Evolutionary conservation across 35 echinoderm and acorn worm species (phyloP).

Genomic region (Ptychodera flava): DNA sequence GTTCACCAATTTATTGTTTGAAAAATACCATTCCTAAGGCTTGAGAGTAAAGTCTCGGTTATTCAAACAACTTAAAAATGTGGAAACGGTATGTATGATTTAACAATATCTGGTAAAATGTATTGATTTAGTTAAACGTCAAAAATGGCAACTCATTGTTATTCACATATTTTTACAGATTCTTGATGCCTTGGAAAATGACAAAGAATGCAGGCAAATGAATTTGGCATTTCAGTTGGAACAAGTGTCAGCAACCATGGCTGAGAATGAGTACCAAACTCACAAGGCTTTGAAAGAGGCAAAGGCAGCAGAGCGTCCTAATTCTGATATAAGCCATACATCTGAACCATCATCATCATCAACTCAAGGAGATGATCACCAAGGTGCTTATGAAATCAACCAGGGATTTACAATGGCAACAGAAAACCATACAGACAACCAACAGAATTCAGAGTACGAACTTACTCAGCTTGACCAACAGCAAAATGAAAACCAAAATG

Average conservation of each 20-base stretch:
- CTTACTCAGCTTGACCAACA: no score
- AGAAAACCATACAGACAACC: no score
- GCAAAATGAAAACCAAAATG: no score
- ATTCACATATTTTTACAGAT: background rate
- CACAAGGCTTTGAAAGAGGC: no score
- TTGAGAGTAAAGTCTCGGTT: background rate
- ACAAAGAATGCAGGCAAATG: background rate
- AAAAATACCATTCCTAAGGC: background rate
- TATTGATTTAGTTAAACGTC: background rate
- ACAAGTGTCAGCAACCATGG: background rate
- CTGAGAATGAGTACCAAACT: background rate
- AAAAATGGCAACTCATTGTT: no score
- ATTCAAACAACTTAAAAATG: background rate
- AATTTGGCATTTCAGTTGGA: background rate
- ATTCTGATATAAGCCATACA: no score
- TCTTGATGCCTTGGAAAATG: background rate
- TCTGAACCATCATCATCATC: no score
- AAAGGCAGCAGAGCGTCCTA: no score
- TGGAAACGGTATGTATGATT: background rate
- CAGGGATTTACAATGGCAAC: no score
- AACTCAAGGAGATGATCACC: no score
- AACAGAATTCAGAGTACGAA: no score
- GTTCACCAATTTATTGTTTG: background rate
- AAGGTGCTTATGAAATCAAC: no score
- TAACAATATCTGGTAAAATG: background rate